phyloP scores from a whole-genome alignment of 2,113 vertebrate genomes.

The Symphodus melops region DNA sequence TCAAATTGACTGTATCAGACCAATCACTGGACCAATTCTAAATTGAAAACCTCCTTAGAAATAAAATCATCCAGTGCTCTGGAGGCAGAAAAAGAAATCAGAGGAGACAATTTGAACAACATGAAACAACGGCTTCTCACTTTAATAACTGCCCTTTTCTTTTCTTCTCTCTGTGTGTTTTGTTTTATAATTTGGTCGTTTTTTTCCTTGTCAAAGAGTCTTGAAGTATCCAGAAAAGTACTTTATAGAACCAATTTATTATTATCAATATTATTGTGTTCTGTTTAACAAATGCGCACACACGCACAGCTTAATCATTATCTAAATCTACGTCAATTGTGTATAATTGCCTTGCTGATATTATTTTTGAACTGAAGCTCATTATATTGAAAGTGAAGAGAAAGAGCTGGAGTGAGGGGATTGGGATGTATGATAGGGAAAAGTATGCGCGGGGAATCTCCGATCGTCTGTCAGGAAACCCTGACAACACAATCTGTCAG shows the following conservation, averaged over 20 bases:
- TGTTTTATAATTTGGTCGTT: too few species aligned
- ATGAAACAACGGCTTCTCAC: neutral
- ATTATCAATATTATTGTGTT: too few species aligned
- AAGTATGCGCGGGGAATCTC: constrained; percentile 37
- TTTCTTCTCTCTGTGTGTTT: too few species aligned
- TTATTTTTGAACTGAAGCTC: constrained; percentile 51
- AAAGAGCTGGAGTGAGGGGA: neutral
- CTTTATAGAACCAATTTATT: too few species aligned
- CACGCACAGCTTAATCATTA: constrained; percentile 15
- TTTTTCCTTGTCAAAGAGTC: too few species aligned
- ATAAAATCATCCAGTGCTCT: neutral
- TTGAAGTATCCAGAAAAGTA: too few species aligned
- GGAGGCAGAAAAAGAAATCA: neutral
- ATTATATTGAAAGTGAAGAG: constrained; percentile 34
- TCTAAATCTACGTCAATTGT: constrained; percentile 21
- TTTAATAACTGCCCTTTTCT: constrained; percentile 1
- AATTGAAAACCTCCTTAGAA: neutral
- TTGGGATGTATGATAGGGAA: neutral
- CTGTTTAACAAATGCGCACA: neutral
- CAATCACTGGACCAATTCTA: neutral
- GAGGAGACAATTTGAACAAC: constrained; percentile 10
- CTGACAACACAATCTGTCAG: constrained; percentile 76
- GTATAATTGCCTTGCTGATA: constrained; percentile 32
- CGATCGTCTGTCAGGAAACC: constrained; percentile 70
- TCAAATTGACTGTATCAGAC: neutral